Evolutionary conservation across 2,797 vertebrate species (phyloP).

Genomic region (Chlorospingus flavigularis): DNA sequence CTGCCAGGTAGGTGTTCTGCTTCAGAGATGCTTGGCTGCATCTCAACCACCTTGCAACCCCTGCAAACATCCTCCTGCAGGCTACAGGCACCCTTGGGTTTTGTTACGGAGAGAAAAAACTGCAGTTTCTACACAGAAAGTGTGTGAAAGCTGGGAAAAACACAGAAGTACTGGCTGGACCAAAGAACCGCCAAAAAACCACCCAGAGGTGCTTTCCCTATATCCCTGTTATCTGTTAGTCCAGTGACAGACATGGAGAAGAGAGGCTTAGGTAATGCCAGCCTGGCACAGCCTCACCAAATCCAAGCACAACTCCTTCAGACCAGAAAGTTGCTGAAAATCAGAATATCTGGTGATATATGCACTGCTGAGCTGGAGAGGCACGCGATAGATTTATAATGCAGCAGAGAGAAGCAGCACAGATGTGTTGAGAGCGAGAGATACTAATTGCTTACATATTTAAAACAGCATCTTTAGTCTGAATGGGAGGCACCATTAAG

Average conservation of each 20-base stretch:
- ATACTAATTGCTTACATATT: constrained; percentile 74
- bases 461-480: constrained; percentile 65
- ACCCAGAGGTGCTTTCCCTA: background rate
- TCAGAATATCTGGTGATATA: background rate
- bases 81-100: background rate
- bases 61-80: background rate
- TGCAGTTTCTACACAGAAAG: background rate
- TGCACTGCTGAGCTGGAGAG: constrained; percentile 1
- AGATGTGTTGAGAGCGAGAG: constrained; percentile 67
- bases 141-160: background rate
- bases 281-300: background rate
- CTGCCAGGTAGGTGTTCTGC: background rate
- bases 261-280: background rate
- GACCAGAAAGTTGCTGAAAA: constrained; percentile 39
- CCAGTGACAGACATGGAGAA: background rate
- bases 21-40: background rate
- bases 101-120: background rate
- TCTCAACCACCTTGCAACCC: background rate
- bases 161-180: background rate
- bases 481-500: constrained; percentile 67
- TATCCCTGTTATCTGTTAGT: background rate
- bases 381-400: constrained; percentile 41
- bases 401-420: constrained; percentile 55
- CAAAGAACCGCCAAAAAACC: background rate
- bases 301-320: background rate